Evolutionary conservation across 2,113 vertebrate species (phyloP), one percentile per base, ranked within the genome.

Genomic region (Epinephelus lanceolatus): DNA sequence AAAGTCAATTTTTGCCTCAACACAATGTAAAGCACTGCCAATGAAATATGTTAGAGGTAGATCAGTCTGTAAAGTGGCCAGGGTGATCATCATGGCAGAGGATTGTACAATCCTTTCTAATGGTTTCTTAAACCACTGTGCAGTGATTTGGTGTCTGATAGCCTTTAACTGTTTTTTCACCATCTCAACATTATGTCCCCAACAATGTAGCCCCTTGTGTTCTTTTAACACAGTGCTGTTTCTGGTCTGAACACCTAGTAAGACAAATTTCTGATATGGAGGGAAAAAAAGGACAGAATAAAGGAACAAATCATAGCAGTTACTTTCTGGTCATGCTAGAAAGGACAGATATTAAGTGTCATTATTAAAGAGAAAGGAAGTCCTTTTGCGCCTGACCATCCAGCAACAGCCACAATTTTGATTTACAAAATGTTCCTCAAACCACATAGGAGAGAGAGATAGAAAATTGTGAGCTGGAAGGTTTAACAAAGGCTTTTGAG

Each of bases 321-420:
- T 91, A 80, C 93, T 85, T 87, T 91, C 80, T 87, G 93, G 90
- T 89, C 90, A 88, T 85, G 88, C 17, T 80, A 30, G 61, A 87
- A 90, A 89, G 76, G 75, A 88, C 66, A 53, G 3, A 47, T 18
- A 21, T 71, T 40, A 21, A 4, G 4, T n/a, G 23, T 42, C 0
- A 5, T 70, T 47, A 11, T 71, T 42, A 45, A 76, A 66, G 12
- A 70, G 10, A 65, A 51, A 73, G 12, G 15, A 62, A n/a, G 27
- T 78, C 78, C 60, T 84, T 89, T 82, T 73, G 60, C 23, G 3
- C 88, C 79, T 85, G 81, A 89, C 91, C 90, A 82, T 89, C 83
- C 72, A 91, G 92, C 79, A 91, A 81, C 78, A 76, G 68, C 81
- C 49, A 83, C 52, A 47, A 63, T 56, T n/a, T 21, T 71, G 63